Conservation (phyloP, 2,888 invertebrate species). For the Hydropsyche betteni region DNA sequence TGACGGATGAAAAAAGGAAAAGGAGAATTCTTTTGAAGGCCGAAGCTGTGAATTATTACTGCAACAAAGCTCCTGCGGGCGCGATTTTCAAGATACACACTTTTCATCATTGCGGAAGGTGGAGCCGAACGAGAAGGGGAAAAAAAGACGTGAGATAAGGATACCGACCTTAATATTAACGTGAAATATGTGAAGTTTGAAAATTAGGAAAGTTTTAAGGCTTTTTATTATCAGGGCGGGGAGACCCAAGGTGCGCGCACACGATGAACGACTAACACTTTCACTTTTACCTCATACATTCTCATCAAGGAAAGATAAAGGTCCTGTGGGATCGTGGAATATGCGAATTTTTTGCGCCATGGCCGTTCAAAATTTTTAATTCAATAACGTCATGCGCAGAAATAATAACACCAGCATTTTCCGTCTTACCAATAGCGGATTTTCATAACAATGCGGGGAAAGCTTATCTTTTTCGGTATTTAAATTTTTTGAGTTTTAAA, state of each 20-base stretch:
- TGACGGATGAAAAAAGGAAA: not conserved
- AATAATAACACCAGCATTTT: not conserved
- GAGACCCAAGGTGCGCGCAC: conserved; percentile 8
- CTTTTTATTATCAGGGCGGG: conserved; percentile 30
- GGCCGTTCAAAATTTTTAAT: conserved; percentile 10
- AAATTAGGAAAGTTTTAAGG: conserved; percentile 37
- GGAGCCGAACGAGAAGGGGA: not conserved
- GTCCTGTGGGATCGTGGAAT: conserved; percentile 8
- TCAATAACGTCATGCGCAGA: not conserved
- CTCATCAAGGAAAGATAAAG: conserved; percentile 22
- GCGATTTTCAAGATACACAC: conserved; percentile 32
- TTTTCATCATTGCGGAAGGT: conserved; percentile 31
- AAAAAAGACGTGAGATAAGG: conserved; percentile 21
- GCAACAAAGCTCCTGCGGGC: conserved; percentile 33
- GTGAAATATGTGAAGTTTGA: conserved; percentile 39
- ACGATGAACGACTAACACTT: conserved; percentile 32
- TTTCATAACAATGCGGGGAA: too few relatives aligned
- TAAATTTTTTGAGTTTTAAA: too few relatives aligned
- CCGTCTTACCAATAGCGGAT: too few relatives aligned
- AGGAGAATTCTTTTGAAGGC: conserved; percentile 22
- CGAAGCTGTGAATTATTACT: conserved; percentile 30
- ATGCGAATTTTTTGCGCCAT: conserved; percentile 10
- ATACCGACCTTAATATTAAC: conserved; percentile 30
- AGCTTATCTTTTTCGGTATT: too few relatives aligned
- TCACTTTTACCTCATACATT: conserved; percentile 33